A percentile compares a stretch with the other conserved stretches of the same genome.
These are phyloP conservation scores for Holcopasites calliopsidis DNA, from an alignment of 1,140 invertebrate genomes.

Conservation along the genomic window DNA sequence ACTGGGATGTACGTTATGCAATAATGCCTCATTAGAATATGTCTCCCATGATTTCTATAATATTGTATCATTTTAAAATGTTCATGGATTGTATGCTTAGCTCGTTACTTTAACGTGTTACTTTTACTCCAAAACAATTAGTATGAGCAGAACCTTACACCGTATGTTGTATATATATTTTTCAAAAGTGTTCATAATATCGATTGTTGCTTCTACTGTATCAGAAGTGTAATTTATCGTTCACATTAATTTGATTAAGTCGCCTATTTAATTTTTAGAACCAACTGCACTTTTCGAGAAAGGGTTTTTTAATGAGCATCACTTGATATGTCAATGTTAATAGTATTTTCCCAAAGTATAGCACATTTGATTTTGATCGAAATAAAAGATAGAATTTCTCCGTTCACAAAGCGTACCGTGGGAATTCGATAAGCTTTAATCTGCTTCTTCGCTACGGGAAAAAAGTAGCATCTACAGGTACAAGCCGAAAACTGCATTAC, in stretches of 20 bases:
- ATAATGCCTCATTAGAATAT: background rate
- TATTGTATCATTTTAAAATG: background rate
- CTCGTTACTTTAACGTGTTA: background rate
- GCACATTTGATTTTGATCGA: too few relatives aligned
- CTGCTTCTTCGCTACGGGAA: background rate
- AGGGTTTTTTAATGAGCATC: too few relatives aligned
- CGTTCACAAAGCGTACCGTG: background rate
- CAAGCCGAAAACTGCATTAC: background rate
- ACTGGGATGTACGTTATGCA: background rate
- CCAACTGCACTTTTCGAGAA: too few relatives aligned
- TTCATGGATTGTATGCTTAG: background rate
- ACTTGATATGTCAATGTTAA: too few relatives aligned
- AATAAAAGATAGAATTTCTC: background rate
- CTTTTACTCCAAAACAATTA: background rate
- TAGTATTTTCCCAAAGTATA: too few relatives aligned
- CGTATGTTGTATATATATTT: constrained; percentile 23
- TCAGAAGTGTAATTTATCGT: constrained; percentile 19
- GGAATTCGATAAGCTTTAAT: background rate
- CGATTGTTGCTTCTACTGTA: constrained; percentile 4
- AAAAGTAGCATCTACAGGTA: background rate
- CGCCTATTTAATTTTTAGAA: background rate
- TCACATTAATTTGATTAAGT: background rate
- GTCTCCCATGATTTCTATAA: too few relatives aligned
- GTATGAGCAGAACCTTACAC: background rate
- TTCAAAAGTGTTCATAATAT: constrained; percentile 17